Percentiles rank a stretch among this genome's conserved stretches.
phyloP scores from a whole-genome alignment of 2,797 vertebrate species.

The Parambassis ranga region DNA sequence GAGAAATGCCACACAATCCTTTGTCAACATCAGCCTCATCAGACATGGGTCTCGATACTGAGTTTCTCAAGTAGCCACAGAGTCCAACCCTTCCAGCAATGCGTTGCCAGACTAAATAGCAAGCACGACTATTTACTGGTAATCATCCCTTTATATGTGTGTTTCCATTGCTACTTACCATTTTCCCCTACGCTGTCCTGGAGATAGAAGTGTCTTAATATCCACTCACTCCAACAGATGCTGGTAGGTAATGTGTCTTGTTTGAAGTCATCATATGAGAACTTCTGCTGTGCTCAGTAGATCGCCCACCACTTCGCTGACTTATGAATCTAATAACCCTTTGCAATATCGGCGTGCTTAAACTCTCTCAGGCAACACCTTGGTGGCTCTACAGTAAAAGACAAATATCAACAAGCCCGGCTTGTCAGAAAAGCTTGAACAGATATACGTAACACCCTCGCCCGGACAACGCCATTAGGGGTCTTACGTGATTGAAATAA shows the following conservation, averaged over 20 bases:
- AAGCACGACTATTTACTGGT: conserved; percentile 81
- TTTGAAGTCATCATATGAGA: conserved; percentile 99
- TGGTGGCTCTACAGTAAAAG: conserved; percentile 86
- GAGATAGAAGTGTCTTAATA: conserved; percentile 99
- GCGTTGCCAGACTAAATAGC: conserved; percentile 73
- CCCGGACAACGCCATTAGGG: conserved; percentile 88
- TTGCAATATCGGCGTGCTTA: conserved; percentile 97
- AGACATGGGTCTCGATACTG: conserved; percentile 72
- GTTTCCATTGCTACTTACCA: conserved; percentile 92
- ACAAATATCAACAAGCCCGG: conserved; percentile 87
- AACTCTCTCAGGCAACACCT: conserved; percentile 92
- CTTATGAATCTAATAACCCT: conserved; percentile 99
- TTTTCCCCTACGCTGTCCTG: conserved; percentile 94
- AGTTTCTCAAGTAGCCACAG: conserved; percentile 78
- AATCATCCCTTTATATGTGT: conserved; percentile 73
- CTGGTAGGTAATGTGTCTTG: conserved; percentile 99
- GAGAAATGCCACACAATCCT: conserved; percentile 71
- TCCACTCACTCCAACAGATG: conserved; percentile 99
- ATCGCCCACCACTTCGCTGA: conserved; percentile 99
- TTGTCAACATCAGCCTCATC: conserved; percentile 71
- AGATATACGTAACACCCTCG: conserved; percentile 89
- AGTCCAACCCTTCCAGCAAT: conserved; percentile 78
- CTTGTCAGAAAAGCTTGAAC: conserved; percentile 83
- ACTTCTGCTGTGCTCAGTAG: conserved; percentile 99
- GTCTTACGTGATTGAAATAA: conserved; percentile 94